phyloP scores from a whole-genome alignment of 2,113 vertebrate species.

The Triplophysa rosa region DNA sequence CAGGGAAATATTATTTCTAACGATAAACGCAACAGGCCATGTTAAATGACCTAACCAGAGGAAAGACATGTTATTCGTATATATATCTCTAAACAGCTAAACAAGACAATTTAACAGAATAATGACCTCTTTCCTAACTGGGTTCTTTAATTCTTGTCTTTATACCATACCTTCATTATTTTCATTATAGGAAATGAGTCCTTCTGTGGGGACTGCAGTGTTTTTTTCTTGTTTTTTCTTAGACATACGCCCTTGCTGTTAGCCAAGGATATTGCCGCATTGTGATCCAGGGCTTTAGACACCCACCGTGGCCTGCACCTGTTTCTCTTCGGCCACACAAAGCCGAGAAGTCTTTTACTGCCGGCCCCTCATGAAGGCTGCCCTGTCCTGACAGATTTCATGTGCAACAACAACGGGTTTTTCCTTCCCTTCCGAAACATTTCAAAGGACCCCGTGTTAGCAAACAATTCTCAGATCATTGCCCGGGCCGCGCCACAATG shows the following conservation, averaged over 20 bases:
- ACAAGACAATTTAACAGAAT: slow-evolving; percentile 34
- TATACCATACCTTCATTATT: slow-evolving; percentile 32
- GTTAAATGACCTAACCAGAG: slow-evolving; percentile 1
- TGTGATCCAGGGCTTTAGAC: slow-evolving; percentile 51
- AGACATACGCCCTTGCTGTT: slow-evolving; percentile 33
- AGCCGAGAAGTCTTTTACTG: slow-evolving; percentile 27
- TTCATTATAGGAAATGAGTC: slow-evolving; percentile 27
- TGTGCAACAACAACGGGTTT: slow-evolving; percentile 22
- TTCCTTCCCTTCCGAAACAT: slow-evolving; percentile 2
- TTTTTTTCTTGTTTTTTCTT: slow-evolving; percentile 36
- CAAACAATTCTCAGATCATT: slow-evolving; percentile 38
- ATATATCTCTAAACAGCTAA: slow-evolving; percentile 33
- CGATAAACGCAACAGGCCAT: slow-evolving; percentile 26
- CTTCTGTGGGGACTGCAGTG: slow-evolving; percentile 35
- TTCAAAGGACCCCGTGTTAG: slow-evolving; percentile 12
- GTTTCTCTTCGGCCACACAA: slow-evolving; percentile 49
- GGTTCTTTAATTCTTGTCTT: slow-evolving; percentile 27
- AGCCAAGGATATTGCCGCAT: slow-evolving; percentile 44
- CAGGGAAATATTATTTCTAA: slow-evolving; percentile 40
- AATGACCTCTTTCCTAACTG: slow-evolving; percentile 43
- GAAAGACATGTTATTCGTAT: slow-evolving; percentile 1
- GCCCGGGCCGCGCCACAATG: slow-evolving; percentile 12
- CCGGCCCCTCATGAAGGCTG: slow-evolving; percentile 19
- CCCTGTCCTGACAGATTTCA: slow-evolving; percentile 26
- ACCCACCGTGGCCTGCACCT: slow-evolving; percentile 52